Conservation (phyloP, 2,888 invertebrate species). For the Heteromurus nitidus region DNA sequence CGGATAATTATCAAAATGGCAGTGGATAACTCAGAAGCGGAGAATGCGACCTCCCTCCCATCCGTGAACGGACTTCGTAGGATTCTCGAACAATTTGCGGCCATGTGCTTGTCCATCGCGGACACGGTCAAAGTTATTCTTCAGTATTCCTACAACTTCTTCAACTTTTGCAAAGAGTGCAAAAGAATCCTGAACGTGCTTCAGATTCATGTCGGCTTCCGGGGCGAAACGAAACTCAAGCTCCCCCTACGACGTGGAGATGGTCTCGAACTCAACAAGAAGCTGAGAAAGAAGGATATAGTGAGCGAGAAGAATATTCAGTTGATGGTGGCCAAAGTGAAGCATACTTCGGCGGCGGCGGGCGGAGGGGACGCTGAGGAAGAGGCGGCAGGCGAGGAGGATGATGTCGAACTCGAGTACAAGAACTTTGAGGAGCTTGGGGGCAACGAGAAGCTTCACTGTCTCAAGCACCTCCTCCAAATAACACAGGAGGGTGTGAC, state of each 20-base stretch:
- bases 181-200: slow-evolving; percentile 26
- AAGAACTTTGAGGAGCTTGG: slow-evolving; percentile 34
- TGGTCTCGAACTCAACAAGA: slow-evolving; percentile 23
- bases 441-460: slow-evolving; percentile 29
- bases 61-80: slow-evolving; percentile 23
- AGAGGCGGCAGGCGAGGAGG: background rate
- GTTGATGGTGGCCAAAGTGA: slow-evolving; percentile 12
- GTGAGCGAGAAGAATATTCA: background rate
- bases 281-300: slow-evolving; percentile 4
- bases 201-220: slow-evolving; percentile 34
- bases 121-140: slow-evolving; percentile 30
- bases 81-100: slow-evolving; percentile 35
- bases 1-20: slow-evolving; percentile 20
- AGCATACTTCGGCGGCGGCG: background rate
- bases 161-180: slow-evolving; percentile 54
- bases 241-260: slow-evolving; percentile 23
- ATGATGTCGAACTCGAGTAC: slow-evolving; percentile 20
- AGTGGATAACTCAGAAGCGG: background rate
- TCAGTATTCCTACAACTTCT: slow-evolving; percentile 42
- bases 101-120: slow-evolving; percentile 10
- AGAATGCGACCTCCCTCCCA: background rate
- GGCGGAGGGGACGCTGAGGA: too few species aligned
- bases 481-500: slow-evolving; percentile 25
- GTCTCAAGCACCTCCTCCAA: slow-evolving; percentile 15
- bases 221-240: background rate